Evolutionary conservation across 2,797 vertebrate species (phyloP).

Genomic region (Manis crassicaudata): DNA sequence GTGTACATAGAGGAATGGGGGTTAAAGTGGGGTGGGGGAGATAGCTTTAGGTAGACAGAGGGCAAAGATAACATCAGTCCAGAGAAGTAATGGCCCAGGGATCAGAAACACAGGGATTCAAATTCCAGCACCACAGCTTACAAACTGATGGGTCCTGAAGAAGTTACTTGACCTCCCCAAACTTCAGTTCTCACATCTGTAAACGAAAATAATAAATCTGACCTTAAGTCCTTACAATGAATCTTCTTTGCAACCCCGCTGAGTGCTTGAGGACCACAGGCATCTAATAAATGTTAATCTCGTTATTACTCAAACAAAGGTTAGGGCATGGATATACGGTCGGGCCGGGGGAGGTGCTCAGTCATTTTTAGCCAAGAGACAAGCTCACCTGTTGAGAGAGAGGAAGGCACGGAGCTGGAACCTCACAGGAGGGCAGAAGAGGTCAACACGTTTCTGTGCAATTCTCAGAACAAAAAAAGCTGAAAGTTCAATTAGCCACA

Average conservation of each 20-base stretch:
- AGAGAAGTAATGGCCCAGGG: background rate
- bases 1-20: background rate
- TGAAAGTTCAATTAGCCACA: background rate
- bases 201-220: background rate
- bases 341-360: accelerated
- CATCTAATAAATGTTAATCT: background rate
- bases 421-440: background rate
- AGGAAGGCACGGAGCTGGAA: background rate
- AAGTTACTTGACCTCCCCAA: background rate
- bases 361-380: background rate
- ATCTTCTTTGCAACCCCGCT: background rate
- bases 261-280: background rate
- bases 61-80: background rate
- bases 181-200: background rate
- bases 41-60: background rate
- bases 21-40: accelerated
- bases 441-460: background rate
- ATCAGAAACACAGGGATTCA: background rate
- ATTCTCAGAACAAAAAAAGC: background rate
- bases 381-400: background rate
- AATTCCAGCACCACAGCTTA: background rate
- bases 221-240: background rate
- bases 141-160: background rate
- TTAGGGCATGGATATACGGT: too few species aligned
- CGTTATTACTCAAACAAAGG: background rate